Percentiles rank a stretch among this genome's conserved stretches.
phyloP scores from a whole-genome alignment of 2,888 invertebrate genomes.

The Ceriagrion tenellum region DNA sequence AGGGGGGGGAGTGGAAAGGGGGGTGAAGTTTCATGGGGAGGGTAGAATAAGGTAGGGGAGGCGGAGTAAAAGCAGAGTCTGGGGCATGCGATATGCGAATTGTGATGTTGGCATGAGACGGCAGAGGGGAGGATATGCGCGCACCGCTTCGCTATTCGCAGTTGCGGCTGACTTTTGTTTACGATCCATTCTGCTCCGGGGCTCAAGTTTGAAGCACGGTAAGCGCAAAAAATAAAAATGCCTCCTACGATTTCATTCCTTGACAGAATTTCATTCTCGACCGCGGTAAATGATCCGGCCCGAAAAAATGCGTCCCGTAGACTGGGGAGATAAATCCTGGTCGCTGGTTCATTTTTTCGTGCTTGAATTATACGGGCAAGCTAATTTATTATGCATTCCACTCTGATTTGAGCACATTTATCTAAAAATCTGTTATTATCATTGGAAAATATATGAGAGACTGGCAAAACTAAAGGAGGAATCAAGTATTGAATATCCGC shows the following conservation, averaged over 20 bases:
- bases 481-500: no score
- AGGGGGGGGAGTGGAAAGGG: neutral
- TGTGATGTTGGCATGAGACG: neutral
- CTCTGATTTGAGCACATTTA: neutral
- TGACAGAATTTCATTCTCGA: neutral
- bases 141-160: neutral
- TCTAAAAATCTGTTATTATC: neutral
- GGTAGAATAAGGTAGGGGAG: neutral
- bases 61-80: neutral
- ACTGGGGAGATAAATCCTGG: neutral
- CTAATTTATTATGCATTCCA: neutral
- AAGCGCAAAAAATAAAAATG: neutral
- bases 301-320: neutral
- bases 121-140: neutral
- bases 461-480: no score
- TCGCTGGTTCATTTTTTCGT: neutral
- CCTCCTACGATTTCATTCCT: neutral
- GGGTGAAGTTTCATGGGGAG: neutral
- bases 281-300: neutral
- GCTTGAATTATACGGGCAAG: neutral
- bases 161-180: constrained; percentile 45
- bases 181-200: constrained; percentile 2
- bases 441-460: no score
- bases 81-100: neutral
- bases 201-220: constrained; percentile 1